phyloP scores from a whole-genome alignment of 2,888 invertebrate genomes.

The Deilephila porcellus region DNA sequence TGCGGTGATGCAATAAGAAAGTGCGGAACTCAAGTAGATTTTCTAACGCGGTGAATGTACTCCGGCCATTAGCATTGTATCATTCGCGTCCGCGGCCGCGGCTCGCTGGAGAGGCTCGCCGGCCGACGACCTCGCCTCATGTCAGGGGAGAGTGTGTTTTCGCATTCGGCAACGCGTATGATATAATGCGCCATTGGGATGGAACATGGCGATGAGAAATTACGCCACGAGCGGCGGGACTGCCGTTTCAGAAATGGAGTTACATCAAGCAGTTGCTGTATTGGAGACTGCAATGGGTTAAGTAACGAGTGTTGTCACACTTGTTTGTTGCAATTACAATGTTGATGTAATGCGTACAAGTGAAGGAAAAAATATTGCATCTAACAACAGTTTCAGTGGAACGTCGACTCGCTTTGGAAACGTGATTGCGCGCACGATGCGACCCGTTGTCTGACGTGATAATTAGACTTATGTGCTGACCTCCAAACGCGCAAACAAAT shows the following conservation, averaged over 20 bases:
- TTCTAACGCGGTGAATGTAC: slow-evolving; percentile 83
- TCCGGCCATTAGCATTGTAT: slow-evolving; percentile 77
- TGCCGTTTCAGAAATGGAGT: slow-evolving; percentile 51
- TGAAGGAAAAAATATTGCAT: slow-evolving; percentile 46
- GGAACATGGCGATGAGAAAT: slow-evolving; percentile 64
- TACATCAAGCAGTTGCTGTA: slow-evolving; percentile 70
- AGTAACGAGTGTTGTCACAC: slow-evolving; percentile 80
- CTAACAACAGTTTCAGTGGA: slow-evolving; percentile 21
- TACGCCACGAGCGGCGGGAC: slow-evolving; percentile 54
- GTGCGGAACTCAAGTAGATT: slow-evolving; percentile 83
- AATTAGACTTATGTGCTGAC: slow-evolving; percentile 36
- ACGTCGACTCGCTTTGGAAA: slow-evolving; percentile 7
- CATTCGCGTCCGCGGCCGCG: slow-evolving; percentile 67
- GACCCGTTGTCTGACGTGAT: slow-evolving; percentile 12
- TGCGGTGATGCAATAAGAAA: slow-evolving; percentile 82
- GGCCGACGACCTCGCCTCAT: slow-evolving; percentile 75
- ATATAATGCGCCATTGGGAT: slow-evolving; percentile 62
- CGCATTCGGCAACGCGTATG: slow-evolving; percentile 55
- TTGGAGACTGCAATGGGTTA: slow-evolving; percentile 70
- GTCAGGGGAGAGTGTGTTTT: slow-evolving; percentile 63
- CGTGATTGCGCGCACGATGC: not conserved
- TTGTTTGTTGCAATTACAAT: slow-evolving; percentile 71
- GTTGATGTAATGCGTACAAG: slow-evolving; percentile 67
- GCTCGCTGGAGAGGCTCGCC: slow-evolving; percentile 53
- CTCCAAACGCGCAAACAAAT: slow-evolving; percentile 7